Evolutionary conservation across 2,797 vertebrate species (phyloP).

Genomic region (Margarornis squamiger): DNA sequence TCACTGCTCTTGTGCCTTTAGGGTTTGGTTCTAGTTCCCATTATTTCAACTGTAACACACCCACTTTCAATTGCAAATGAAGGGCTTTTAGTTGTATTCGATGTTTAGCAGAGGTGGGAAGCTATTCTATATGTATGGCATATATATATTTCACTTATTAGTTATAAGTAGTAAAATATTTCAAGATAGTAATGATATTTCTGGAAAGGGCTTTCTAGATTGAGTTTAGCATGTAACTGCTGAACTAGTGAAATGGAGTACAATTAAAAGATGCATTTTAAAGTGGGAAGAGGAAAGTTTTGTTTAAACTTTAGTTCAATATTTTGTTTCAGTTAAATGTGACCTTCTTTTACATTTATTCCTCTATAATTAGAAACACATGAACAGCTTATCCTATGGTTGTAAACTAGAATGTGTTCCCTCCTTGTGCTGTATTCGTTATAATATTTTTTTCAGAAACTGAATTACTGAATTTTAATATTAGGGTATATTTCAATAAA

Average conservation of each 20-base stretch:
- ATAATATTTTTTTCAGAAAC: not conserved
- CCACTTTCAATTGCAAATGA: not conserved
- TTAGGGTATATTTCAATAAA: not conserved
- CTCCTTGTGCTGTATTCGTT: not conserved
- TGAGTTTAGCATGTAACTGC: not conserved
- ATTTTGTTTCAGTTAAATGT: not conserved
- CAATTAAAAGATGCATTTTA: not conserved
- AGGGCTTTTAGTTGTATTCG: rapidly evolving
- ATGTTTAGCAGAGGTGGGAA: not conserved
- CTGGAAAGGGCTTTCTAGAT: not conserved
- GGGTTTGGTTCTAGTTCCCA: not conserved
- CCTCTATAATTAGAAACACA: not conserved
- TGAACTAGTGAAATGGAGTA: not conserved
- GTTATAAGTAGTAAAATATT: not conserved
- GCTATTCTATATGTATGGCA: rapidly evolving
- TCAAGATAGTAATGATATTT: not conserved
- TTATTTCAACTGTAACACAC: not conserved
- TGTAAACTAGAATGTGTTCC: not conserved
- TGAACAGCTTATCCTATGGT: not conserved
- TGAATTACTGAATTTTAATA: not conserved
- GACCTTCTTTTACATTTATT: not conserved
- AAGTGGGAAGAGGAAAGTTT: not conserved
- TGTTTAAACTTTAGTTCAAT: not conserved
- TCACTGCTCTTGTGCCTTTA: not conserved
- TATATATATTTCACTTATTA: not conserved